These are phyloP conservation scores for Monoplex corrugatus DNA, from an alignment of 2,888 invertebrate genomes.

Conservation along the genomic window DNA sequence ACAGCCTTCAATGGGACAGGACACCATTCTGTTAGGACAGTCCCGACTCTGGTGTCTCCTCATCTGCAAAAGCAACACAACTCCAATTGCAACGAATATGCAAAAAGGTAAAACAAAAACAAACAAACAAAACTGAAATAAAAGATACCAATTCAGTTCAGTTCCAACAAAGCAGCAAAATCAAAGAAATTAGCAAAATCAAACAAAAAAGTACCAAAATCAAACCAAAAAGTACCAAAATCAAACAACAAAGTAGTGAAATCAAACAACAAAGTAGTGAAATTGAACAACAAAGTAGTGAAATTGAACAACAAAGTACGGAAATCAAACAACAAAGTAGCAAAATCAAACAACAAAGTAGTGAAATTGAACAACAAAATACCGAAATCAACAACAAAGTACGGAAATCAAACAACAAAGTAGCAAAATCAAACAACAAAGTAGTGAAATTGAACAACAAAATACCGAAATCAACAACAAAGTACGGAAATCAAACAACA, in stretches of 20 bases:
- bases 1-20: conserved; percentile 62
- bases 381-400: too few species aligned
- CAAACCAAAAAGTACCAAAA: too few species aligned
- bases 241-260: background rate
- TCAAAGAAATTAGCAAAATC: background rate
- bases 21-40: conserved; percentile 62
- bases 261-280: too few species aligned
- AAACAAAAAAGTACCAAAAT: too few species aligned
- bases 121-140: background rate
- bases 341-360: too few species aligned
- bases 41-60: conserved; percentile 62
- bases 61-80: conserved; percentile 56
- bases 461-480: too few species aligned
- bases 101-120: background rate
- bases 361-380: background rate
- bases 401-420: too few species aligned
- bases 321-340: too few species aligned
- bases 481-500: too few species aligned
- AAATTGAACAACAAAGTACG: background rate
- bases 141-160: background rate
- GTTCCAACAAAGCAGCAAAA: background rate
- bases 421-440: too few species aligned
- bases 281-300: too few species aligned
- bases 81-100: background rate
- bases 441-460: too few species aligned